Evolutionary conservation across 1,140 invertebrate genomes (phyloP).

Genomic region (Sinonovacula constricta): DNA sequence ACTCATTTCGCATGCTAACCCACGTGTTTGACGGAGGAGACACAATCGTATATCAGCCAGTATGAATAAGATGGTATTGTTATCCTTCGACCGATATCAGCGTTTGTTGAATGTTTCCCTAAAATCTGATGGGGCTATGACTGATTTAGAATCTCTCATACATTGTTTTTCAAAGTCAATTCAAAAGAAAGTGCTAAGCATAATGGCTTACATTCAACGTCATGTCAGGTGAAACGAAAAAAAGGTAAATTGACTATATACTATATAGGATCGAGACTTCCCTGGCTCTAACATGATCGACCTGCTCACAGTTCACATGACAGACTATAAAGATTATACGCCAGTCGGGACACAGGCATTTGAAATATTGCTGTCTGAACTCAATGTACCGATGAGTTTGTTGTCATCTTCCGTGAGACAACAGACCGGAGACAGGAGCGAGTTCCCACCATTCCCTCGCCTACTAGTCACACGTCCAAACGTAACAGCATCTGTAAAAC

Average conservation of each 20-base stretch:
- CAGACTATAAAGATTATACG: constrained; percentile 31
- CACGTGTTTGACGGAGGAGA: too few relatives aligned
- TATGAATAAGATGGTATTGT: constrained; percentile 39
- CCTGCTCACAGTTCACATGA: constrained; percentile 30
- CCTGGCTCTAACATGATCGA: constrained; percentile 26
- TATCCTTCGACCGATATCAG: constrained; percentile 26
- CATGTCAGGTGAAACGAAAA: constrained; percentile 3
- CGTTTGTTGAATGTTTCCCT: not conserved
- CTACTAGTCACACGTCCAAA: not conserved
- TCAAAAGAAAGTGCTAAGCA: not conserved
- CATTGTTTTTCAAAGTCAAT: not conserved
- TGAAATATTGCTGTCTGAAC: not conserved
- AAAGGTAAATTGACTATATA: constrained; percentile 7
- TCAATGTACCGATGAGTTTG: constrained; percentile 22
- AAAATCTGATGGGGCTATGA: not conserved
- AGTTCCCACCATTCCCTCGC: not conserved
- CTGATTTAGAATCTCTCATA: not conserved
- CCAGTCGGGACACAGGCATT: not conserved
- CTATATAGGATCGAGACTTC: constrained; percentile 1
- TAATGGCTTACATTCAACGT: constrained; percentile 13
- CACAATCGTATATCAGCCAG: too few relatives aligned
- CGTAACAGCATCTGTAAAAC: not conserved
- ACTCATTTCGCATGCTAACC: too few relatives aligned
- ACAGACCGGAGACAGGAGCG: constrained; percentile 3
- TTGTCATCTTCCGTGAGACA: not conserved